A percentile compares a stretch with the other conserved stretches of the same genome.
phyloP scores from a whole-genome alignment of 2,888 invertebrate species.

The Polyommatus icarus region DNA sequence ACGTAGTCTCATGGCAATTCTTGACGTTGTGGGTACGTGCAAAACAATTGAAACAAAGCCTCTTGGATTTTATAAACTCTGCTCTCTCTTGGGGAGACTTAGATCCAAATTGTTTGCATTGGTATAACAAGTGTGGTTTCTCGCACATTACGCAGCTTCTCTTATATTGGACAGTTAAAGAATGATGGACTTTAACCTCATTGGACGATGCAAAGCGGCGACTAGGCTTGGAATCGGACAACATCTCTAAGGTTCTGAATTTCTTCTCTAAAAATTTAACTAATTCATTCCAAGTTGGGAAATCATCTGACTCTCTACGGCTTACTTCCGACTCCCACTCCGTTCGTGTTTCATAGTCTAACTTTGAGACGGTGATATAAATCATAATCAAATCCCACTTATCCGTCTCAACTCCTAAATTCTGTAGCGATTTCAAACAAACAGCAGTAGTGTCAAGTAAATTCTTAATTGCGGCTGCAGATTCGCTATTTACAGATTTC shows the following conservation, averaged over 20 bases:
- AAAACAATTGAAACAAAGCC: constrained; percentile 16
- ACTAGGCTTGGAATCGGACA: background rate
- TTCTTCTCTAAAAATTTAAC: background rate
- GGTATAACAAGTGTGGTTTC: too few species aligned
- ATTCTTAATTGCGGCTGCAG: too few species aligned
- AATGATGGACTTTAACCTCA: background rate
- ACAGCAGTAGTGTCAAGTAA: too few species aligned
- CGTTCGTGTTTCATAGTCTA: background rate
- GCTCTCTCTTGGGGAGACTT: background rate
- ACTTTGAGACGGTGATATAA: background rate
- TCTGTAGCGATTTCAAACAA: too few species aligned
- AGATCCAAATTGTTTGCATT: too few species aligned
- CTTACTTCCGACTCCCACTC: background rate
- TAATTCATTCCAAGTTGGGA: background rate
- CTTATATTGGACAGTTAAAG: background rate
- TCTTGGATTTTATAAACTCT: background rate
- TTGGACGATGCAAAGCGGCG: background rate
- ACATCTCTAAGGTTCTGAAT: background rate
- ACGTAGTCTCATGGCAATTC: background rate
- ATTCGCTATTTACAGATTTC: too few species aligned
- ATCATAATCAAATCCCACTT: background rate
- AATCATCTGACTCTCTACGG: background rate
- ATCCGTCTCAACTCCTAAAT: too few species aligned
- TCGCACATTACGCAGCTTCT: too few species aligned
- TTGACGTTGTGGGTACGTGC: background rate